Evolutionary conservation across 2,888 invertebrate species (phyloP).

Genomic region (Melanophora roralis): DNA sequence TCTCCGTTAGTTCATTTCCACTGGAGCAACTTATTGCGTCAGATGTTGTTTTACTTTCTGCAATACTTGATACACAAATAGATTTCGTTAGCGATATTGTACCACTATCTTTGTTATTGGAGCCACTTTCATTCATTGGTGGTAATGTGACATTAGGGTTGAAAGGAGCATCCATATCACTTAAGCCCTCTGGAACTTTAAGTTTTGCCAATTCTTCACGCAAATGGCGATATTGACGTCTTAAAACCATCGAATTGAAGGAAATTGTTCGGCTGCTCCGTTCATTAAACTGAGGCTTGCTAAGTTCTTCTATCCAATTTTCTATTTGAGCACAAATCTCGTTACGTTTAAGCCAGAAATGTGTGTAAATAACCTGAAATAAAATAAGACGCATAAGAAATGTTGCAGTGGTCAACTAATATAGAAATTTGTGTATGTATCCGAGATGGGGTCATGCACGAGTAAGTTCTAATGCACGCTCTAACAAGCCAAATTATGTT

Average conservation of each 20-base stretch:
- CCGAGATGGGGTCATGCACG: too few species aligned
- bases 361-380: constrained; percentile 89
- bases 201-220: constrained; percentile 91
- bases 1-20: not conserved
- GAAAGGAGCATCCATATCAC: constrained; percentile 83
- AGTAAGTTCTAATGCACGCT: too few species aligned
- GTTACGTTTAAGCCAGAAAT: constrained; percentile 95
- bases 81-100: constrained; percentile 63
- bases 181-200: constrained; percentile 86
- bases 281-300: constrained; percentile 85
- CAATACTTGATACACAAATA: not conserved
- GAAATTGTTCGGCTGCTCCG: constrained; percentile 87
- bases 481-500: too few species aligned
- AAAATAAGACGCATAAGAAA: too few species aligned
- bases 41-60: not conserved
- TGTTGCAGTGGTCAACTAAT: too few species aligned
- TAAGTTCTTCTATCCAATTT: constrained; percentile 92
- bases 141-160: constrained; percentile 75
- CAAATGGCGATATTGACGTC: constrained; percentile 89
- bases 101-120: constrained; percentile 55
- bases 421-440: too few species aligned
- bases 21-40: not conserved
- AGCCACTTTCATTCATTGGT: constrained; percentile 67
- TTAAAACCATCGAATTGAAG: constrained; percentile 85
- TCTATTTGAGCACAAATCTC: constrained; percentile 94